Evolutionary conservation across 1,140 invertebrate genomes (phyloP).

Genomic region (Drosophila dunni): DNA sequence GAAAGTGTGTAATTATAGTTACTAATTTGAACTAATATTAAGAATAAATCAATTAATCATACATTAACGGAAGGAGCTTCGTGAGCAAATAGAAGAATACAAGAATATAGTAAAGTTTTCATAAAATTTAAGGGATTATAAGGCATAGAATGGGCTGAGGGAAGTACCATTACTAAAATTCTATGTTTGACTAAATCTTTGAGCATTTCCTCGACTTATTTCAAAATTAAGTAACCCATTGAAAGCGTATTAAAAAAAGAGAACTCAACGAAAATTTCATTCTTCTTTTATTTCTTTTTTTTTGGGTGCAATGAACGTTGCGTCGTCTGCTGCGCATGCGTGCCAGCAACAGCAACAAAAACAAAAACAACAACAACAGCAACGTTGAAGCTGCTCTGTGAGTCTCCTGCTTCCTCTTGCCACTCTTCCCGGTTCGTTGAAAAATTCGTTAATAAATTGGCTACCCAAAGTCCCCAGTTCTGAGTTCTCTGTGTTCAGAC

Average conservation of each 20-base stretch:
- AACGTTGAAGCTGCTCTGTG: conserved; percentile 43
- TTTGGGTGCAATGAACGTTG: conserved; percentile 81
- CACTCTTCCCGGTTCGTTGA: conserved; percentile 37
- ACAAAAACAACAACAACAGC: conserved; percentile 41
- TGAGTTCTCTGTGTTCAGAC: not conserved
- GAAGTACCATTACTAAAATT: too few species aligned
- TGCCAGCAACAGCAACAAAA: conserved; percentile 23
- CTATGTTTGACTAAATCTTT: too few species aligned
- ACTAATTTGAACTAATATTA: too few species aligned
- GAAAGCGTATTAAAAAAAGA: conserved; percentile 15
- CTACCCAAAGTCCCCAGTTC: conserved; percentile 46
- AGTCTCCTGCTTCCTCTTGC: not conserved
- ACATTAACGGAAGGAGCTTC: too few species aligned
- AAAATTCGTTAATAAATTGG: conserved; percentile 74
- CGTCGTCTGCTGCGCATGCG: conserved; percentile 69
- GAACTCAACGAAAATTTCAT: conserved; percentile 70
- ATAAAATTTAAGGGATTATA: too few species aligned
- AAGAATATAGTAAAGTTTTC: too few species aligned
- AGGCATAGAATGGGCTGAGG: too few species aligned
- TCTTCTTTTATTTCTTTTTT: conserved; percentile 68
- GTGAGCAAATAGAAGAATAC: too few species aligned
- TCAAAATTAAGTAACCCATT: too few species aligned
- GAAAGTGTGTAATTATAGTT: too few species aligned
- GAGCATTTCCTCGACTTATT: too few species aligned
- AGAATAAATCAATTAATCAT: too few species aligned